Conservation (phyloP, 2,797 vertebrate genomes). For the Lacerta viridis region DNA sequence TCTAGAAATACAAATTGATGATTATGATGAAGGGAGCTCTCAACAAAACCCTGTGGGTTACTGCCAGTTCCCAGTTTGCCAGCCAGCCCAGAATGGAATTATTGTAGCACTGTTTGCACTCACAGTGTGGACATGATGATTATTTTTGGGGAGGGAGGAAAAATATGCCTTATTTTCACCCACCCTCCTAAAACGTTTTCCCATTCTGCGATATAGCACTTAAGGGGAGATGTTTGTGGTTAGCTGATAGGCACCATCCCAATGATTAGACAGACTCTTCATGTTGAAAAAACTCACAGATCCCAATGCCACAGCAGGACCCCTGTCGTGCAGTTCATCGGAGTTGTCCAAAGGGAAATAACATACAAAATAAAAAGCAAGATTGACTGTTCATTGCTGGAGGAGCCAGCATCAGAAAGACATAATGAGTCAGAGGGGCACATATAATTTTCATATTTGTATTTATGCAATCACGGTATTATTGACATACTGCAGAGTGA, state of each 20-base stretch:
- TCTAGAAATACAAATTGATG: too few relatives aligned
- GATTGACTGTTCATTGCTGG: background rate
- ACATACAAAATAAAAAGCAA: background rate
- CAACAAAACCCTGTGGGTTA: too few relatives aligned
- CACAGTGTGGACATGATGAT: too few relatives aligned
- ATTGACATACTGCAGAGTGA: background rate
- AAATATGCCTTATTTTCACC: too few relatives aligned
- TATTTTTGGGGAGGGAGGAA: too few relatives aligned
- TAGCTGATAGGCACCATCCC: background rate
- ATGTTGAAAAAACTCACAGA: background rate
- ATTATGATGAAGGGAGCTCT: too few relatives aligned
- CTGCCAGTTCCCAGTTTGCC: too few relatives aligned
- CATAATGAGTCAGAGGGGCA: background rate
- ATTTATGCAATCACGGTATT: background rate
- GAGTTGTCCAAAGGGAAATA: background rate
- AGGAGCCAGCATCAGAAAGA: background rate
- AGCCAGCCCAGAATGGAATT: too few relatives aligned
- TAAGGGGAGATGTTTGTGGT: too few relatives aligned
- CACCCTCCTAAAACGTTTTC: too few relatives aligned
- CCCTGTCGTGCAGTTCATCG: background rate
- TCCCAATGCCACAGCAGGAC: background rate
- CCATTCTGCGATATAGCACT: too few relatives aligned
- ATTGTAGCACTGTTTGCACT: too few relatives aligned
- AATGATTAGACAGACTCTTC: background rate
- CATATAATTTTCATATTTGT: constrained; percentile 8